Evolutionary conservation across 1,140 invertebrate species (phyloP), one percentile per base, ranked within the genome.

Genomic region (Acromyrmex heyeri): DNA sequence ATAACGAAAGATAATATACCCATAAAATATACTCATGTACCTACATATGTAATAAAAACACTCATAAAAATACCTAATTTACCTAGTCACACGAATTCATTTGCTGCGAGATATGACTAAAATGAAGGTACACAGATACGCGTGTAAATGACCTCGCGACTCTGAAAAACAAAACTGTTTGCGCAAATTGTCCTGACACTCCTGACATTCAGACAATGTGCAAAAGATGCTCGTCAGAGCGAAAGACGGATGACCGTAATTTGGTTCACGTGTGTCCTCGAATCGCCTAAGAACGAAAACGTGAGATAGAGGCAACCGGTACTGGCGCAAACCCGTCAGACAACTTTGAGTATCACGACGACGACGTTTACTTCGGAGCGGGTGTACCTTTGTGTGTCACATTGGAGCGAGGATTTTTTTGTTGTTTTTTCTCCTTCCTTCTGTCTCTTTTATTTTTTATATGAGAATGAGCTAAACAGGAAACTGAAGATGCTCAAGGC

Each of bases 251-350:
- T 44, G 69, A 50, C 59, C 27, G 64, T 78, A 77, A 88, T 89
- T 85, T 59, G n/a, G 73, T 69, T 70, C 69, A 67, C 62, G n/a
- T 50, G 27, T 55, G n/a, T 61, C 62, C 62, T 82, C 53, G 27
- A 75, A 83, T 87, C 69, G 61, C 70, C 81, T 86, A 87, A 64
- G 67, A 77, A 77, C 57, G 55, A 81, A 88, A 89, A 89, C 67
- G 73, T 73, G 82, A 89, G 77, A 88, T 88, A 90, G 77, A 78
- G 76, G 67, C 69, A 67, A 85, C 85, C 69, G 64, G 64, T 59
- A 62, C 38, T 64, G 61, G 30, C n/a, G 30, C 48, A 90, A 91
- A 91, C 90, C 86, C 59, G 91, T 91, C 86, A 72, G 73, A 88
- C 88, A 34, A 73, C 86, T 85, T 59, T 5, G 50, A 78, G 65